phyloP scores from a whole-genome alignment of 2,888 invertebrate species.

The Eupithecia abbreviata region DNA sequence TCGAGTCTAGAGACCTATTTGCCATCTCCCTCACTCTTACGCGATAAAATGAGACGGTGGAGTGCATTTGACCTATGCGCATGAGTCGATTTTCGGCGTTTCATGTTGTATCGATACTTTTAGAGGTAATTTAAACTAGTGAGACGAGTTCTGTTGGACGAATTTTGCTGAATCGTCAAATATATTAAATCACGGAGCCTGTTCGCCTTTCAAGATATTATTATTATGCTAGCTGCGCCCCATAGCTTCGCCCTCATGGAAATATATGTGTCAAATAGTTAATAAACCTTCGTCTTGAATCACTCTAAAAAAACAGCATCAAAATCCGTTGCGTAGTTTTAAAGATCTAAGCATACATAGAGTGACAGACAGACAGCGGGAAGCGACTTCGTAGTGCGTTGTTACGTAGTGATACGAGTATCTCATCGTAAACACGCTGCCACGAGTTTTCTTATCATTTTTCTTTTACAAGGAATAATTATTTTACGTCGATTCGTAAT shows the following conservation, averaged over 20 bases:
- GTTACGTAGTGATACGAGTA: no score
- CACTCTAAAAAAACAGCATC: no score
- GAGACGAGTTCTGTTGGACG: constrained; percentile 11
- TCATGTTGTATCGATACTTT: constrained; percentile 41
- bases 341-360: no score
- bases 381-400: no score
- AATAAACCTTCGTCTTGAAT: no score
- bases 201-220: background rate
- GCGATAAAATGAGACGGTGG: constrained; percentile 53
- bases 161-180: background rate
- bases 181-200: background rate
- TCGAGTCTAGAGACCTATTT: constrained; percentile 60
- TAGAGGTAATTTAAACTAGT: constrained; percentile 24
- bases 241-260: no score
- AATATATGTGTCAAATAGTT: no score
- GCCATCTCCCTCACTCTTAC: constrained; percentile 48
- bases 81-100: constrained; percentile 65
- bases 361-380: no score
- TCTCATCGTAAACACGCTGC: no score
- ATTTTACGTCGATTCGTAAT: background rate
- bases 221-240: no score
- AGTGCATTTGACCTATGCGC: constrained; percentile 73
- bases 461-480: background rate
- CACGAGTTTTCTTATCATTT: background rate
- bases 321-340: no score